Evolutionary conservation across 2,113 vertebrate genomes (phyloP), one percentile per base, ranked within the genome.

Genomic region (Prunella himalayana): DNA sequence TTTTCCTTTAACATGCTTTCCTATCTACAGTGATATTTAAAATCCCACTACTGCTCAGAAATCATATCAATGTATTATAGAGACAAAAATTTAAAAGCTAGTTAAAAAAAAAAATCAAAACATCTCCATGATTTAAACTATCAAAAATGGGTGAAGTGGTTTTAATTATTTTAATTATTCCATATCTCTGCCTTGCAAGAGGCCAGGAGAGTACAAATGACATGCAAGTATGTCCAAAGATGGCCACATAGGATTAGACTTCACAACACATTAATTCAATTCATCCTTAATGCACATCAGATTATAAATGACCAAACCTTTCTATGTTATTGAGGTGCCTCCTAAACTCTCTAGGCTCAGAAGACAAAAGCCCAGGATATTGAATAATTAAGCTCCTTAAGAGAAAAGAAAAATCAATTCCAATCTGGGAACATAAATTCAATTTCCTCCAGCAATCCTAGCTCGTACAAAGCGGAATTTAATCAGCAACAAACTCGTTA

Each of bases 321-420:
- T 92, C 25, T 79, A 24, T 39, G 65, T 94, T 49, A 61, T 31
- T 88, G n/a, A 91, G 24, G 6, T 80, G 28, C 31, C 66, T 82
- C 66, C 54, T 95, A 89, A 69, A 91, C 56, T 86, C 68, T 78
- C 57, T 64, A 59, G 45, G 22, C 19, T 82, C 45, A 66, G 54
- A 85, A 82, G 75, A 66, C 59, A 87, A 86, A 76, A 82, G 82
- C 17, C 4, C 30, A 73, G 59, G 63, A 77, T 95, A 88, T 11
- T 94, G 87, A 95, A 88, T 90, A 96, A 94, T 88, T 93, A 94
- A 96, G n/a, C 22, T 83, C 47, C 44, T 90, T 95, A 86, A 88
- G 39, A 94, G 90, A 80, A 92, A 88, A 86, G 41, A 70, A 92
- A 95, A 95, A 92, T 92, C 82, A 83, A 92, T 96, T 82, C 21